Evolutionary conservation across 2,113 vertebrate species (phyloP).

Genomic region (Etheostoma cragini): DNA sequence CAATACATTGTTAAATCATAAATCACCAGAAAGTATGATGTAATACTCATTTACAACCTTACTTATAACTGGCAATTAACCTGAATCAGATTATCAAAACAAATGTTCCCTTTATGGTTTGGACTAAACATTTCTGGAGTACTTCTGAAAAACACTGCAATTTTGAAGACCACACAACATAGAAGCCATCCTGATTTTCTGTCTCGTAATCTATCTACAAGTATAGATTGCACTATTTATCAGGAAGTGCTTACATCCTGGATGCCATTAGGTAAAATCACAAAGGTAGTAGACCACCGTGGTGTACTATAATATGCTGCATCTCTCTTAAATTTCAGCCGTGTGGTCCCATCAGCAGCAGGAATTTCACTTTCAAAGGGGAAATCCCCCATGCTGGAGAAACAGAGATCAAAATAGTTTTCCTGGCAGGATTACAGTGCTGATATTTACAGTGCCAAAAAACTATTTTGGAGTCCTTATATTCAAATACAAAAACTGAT

Average conservation of each 20-base stretch:
- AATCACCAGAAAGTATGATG: neutral
- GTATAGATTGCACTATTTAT: constrained; percentile 36
- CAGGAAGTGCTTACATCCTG: constrained; percentile 6
- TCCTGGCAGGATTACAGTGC: constrained; percentile 16
- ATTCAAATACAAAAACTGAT: constrained; percentile 6
- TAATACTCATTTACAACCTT: constrained; percentile 8
- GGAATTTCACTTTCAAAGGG: constrained; percentile 50
- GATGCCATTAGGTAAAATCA: constrained; percentile 39
- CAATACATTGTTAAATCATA: constrained; percentile 6
- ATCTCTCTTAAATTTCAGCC: constrained; percentile 32
- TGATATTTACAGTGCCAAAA: constrained; percentile 20
- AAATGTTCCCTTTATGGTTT: neutral
- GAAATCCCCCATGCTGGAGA: constrained; percentile 40
- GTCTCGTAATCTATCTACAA: constrained; percentile 38
- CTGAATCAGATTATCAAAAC: neutral
- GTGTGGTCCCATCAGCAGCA: constrained; percentile 50
- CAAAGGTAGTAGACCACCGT: constrained; percentile 21
- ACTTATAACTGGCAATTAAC: neutral
- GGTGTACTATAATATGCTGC: constrained; percentile 41
- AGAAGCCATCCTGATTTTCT: neutral
- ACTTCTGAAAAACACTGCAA: neutral
- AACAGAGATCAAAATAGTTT: constrained; percentile 27
- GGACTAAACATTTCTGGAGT: neutral
- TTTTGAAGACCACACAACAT: constrained; percentile 2
- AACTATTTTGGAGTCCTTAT: neutral